phyloP scores from a whole-genome alignment of 1,140 invertebrate genomes.

The Drosophila quadrilineata region DNA sequence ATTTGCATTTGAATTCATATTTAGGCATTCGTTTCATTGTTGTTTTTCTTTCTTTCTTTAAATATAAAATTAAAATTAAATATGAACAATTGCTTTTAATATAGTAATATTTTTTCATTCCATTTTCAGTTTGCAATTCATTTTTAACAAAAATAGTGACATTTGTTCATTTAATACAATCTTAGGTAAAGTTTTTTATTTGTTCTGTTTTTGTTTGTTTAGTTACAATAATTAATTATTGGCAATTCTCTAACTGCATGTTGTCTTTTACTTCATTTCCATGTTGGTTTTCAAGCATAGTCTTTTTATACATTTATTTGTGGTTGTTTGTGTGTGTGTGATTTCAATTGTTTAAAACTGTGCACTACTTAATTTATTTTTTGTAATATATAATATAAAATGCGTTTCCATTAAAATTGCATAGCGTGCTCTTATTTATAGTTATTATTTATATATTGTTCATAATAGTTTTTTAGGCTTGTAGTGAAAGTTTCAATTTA shows the following conservation, averaged over 20 bases:
- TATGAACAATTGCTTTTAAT: slow-evolving; percentile 69
- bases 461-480: slow-evolving; percentile 26
- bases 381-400: slow-evolving; percentile 53
- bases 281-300: slow-evolving; percentile 57
- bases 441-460: slow-evolving; percentile 20
- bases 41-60: slow-evolving; percentile 36
- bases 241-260: slow-evolving; percentile 79
- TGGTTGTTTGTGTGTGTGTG: no score
- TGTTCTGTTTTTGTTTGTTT: slow-evolving; percentile 33
- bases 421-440: slow-evolving; percentile 51
- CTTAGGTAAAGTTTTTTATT: slow-evolving; percentile 70
- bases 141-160: slow-evolving; percentile 73
- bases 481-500: slow-evolving; percentile 31
- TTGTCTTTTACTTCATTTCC: slow-evolving; percentile 38
- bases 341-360: slow-evolving; percentile 69
- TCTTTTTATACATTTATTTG: slow-evolving; percentile 64
- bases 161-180: slow-evolving; percentile 64
- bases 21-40: slow-evolving; percentile 53
- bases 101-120: slow-evolving; percentile 25
- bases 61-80: slow-evolving; percentile 75
- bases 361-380: slow-evolving; percentile 63
- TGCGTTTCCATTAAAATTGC: slow-evolving; percentile 64
- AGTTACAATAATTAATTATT: slow-evolving; percentile 64
- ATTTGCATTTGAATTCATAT: slow-evolving; percentile 62
- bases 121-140: slow-evolving; percentile 17